Evolutionary conservation across 2,113 vertebrate species (phyloP), one percentile per base, ranked within the genome.

Genomic region (Haplotaxodon microlepis): DNA sequence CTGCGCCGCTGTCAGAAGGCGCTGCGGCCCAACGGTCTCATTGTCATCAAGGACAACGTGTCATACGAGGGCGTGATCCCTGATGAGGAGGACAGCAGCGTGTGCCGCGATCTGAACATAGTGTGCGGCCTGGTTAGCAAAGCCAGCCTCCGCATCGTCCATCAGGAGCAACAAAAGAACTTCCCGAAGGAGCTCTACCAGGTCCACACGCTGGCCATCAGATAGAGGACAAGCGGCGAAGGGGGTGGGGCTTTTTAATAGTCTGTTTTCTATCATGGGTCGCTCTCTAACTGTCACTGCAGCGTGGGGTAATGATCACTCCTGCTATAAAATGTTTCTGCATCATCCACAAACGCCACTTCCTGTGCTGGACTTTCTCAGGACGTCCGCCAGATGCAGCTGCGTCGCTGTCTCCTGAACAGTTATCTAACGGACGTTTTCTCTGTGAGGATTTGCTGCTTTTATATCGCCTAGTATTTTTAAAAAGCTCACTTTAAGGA

Each of bases 1-100:
- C 95, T 99, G 90, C 96, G 91, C 82, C 97, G 98, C 27, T 99
- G 98, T 89, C 96, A 95, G 8, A 93, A 87, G 0, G 97, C 97
- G 5, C 96, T 99, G 81, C 96, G 97, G 27, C 97, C 98, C 57
- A 97, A 98, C 0, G 98, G 99, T 73, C 95, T 99, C 9, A 92
- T 99, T 1, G 95, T 99, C 88, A 97, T 99, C 93, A 99, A 99
- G 91, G 99, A 99, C 96, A 99, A 99, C 90, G 98, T 99, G 96
- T 97, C 98, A 1, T 98, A 97, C 54, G 98, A 99, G 79, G 98
- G 98, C 0, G 97, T 99, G 71, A 97, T 99, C 85, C 97, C 98
- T 50, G 98, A 99, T 0, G 97, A 98, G 3, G 98, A 98, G 92
- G 98, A 99, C 98, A 99, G 99, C 97, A 99, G 99, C 2, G 97